Evolutionary conservation across 2,888 invertebrate species (phyloP).

Genomic region (Tetranychus piercei): DNA sequence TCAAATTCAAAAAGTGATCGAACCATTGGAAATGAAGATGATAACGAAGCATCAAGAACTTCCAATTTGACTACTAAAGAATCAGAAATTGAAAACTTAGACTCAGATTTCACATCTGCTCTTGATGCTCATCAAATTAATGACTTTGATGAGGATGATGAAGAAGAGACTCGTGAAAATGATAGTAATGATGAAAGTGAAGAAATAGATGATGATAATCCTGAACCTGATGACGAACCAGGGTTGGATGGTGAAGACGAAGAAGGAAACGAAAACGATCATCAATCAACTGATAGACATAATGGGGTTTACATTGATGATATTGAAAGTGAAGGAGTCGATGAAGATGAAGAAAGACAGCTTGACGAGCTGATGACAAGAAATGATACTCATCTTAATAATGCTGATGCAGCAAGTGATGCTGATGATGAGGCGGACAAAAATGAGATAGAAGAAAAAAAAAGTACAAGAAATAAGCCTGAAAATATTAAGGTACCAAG

Average conservation of each 20-base stretch:
- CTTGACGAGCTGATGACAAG: background rate
- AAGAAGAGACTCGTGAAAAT: slow-evolving; percentile 24
- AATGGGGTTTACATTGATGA: background rate
- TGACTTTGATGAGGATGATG: slow-evolving; percentile 20
- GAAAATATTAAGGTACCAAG: slow-evolving; percentile 60
- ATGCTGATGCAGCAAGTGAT: background rate
- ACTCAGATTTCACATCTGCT: slow-evolving; percentile 25
- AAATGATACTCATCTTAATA: background rate
- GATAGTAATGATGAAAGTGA: slow-evolving; percentile 38
- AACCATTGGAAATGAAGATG: slow-evolving; percentile 15
- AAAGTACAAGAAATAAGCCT: background rate
- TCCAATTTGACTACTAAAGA: slow-evolving; percentile 14
- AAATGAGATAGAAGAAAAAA: background rate
- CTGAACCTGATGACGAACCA: background rate
- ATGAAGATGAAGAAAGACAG: background rate
- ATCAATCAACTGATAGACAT: background rate
- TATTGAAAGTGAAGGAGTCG: background rate
- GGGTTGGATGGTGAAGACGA: background rate
- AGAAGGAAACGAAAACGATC: background rate
- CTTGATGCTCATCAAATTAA: background rate
- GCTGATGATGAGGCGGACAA: slow-evolving; percentile 30
- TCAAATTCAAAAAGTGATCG: background rate
- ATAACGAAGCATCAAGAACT: slow-evolving; percentile 10
- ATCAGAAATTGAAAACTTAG: slow-evolving; percentile 32
- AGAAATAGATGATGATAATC: slow-evolving; percentile 38